Percentiles rank a stretch among this genome's conserved stretches.
phyloP scores from a whole-genome alignment of 2,797 vertebrate species.

The Rousettus madagascariensis region DNA sequence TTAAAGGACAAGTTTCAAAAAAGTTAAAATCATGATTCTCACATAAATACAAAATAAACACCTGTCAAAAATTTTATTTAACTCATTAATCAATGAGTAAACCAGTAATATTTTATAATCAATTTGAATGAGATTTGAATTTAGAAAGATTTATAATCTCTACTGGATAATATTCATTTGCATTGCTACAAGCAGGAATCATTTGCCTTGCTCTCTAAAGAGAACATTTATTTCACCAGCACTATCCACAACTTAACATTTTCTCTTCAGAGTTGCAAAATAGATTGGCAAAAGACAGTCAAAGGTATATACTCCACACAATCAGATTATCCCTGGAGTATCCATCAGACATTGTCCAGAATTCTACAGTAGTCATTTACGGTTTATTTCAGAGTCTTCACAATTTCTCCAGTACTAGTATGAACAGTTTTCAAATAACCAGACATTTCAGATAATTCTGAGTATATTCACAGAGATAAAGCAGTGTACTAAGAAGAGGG shows the following conservation, averaged over 20 bases:
- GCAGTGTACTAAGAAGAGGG: not conserved
- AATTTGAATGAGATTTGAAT: not conserved
- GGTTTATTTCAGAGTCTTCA: not conserved
- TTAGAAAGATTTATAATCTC: not conserved
- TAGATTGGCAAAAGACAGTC: not conserved
- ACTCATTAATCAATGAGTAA: not conserved
- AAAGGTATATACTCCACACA: not conserved
- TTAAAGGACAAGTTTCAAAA: conserved; percentile 17
- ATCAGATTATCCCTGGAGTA: not conserved
- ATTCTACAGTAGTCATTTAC: not conserved
- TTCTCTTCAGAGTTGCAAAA: not conserved
- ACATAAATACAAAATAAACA: not conserved
- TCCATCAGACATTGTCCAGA: not conserved
- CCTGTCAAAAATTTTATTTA: not conserved
- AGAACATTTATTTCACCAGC: not conserved
- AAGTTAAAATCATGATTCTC: not conserved
- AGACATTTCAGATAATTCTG: not conserved
- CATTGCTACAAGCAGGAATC: not conserved
- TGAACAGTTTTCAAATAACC: not conserved
- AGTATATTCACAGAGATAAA: not conserved
- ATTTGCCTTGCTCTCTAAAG: not conserved
- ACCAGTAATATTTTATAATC: not conserved
- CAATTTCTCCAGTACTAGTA: not conserved
- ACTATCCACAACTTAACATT: not conserved
- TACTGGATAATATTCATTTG: not conserved